These are phyloP conservation scores for Steinernema hermaphroditum DNA, from an alignment of 2,888 invertebrate species.

Conservation along the genomic window DNA sequence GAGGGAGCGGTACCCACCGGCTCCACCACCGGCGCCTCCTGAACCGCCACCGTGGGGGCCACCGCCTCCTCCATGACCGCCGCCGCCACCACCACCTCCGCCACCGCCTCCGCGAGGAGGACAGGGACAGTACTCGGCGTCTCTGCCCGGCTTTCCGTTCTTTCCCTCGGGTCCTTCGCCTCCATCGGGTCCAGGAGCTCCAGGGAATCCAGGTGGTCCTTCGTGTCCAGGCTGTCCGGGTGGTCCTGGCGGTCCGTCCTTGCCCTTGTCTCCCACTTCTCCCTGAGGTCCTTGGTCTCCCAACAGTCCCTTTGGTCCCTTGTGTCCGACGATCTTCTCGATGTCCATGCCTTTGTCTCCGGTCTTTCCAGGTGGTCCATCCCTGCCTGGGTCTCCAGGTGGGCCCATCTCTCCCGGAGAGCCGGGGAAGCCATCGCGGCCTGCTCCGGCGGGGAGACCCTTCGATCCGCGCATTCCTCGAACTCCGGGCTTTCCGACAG, in stretches of 20 bases:
- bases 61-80: slow-evolving; percentile 23
- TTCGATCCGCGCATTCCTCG: slow-evolving; percentile 52
- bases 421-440: slow-evolving; percentile 38
- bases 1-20: neutral
- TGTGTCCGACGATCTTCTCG: slow-evolving; percentile 39
- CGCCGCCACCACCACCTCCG: neutral
- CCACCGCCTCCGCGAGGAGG: slow-evolving; percentile 29
- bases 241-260: slow-evolving; percentile 36
- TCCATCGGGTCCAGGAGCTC: slow-evolving; percentile 44
- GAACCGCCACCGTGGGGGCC: neutral
- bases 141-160: slow-evolving; percentile 10
- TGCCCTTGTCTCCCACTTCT: neutral
- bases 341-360: slow-evolving; percentile 33
- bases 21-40: slow-evolving; percentile 7
- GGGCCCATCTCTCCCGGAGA: slow-evolving; percentile 40
- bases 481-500: slow-evolving; percentile 31
- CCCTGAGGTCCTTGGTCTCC: slow-evolving; percentile 35
- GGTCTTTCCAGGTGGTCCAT: slow-evolving; percentile 34
- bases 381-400: slow-evolving; percentile 38
- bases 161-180: slow-evolving; percentile 38
- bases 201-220: slow-evolving; percentile 34
- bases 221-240: slow-evolving; percentile 38
- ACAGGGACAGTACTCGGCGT: slow-evolving; percentile 35
- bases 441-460: slow-evolving; percentile 40
- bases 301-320: slow-evolving; percentile 40